Conservation (phyloP, 2,888 invertebrate species). For the Heliconius ethilla region DNA sequence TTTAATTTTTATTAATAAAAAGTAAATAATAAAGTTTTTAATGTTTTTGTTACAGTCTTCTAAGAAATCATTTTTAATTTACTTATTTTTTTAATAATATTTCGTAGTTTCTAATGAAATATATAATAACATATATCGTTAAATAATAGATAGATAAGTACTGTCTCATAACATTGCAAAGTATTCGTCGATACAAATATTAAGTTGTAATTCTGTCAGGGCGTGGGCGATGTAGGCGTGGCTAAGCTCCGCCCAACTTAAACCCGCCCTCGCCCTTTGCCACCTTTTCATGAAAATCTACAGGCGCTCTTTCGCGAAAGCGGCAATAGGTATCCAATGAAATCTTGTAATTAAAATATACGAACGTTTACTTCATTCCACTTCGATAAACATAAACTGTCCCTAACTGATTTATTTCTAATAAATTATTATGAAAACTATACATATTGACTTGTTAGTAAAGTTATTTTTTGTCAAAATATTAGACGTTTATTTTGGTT, state of each 20-base stretch:
- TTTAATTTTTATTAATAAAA: not conserved
- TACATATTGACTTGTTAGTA: not conserved
- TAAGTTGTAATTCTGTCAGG: constrained; percentile 69
- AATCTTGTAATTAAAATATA: constrained; percentile 43
- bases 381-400: not conserved
- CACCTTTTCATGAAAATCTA: constrained; percentile 72
- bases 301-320: constrained; percentile 61
- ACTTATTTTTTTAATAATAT: not conserved
- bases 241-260: constrained; percentile 73
- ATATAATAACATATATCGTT: not conserved
- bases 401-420: not conserved
- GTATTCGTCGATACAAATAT: constrained; percentile 60
- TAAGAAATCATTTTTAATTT: not conserved
- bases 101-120: not conserved
- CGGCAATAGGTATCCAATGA: constrained; percentile 47
- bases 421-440: not conserved
- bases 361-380: constrained; percentile 29
- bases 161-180: constrained; percentile 39
- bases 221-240: constrained; percentile 76
- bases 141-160: constrained; percentile 5
- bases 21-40: not conserved
- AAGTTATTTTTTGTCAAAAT: not conserved
- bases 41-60: not conserved
- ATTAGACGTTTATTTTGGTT: constrained; percentile 24
- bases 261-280: constrained; percentile 78